Evolutionary conservation across 2,888 invertebrate genomes (phyloP), one percentile per base, ranked within the genome.

Genomic region (Crossocerus cetratus): DNA sequence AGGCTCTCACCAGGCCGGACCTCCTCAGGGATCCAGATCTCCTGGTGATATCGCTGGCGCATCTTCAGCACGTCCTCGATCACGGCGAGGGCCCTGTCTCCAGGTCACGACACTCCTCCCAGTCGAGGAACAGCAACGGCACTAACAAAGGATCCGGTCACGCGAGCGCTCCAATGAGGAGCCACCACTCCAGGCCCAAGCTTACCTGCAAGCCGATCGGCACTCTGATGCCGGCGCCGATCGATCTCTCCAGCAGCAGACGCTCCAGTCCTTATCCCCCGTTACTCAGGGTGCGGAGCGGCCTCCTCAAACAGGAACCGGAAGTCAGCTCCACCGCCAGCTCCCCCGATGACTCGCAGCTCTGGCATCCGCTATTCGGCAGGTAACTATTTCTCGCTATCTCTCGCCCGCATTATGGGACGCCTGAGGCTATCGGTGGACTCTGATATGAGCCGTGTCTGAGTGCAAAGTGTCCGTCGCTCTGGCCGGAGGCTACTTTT

Each of bases 281-380:
- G 22, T 75, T 89, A 60, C 83, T 89, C 62, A 86, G 87, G 79
- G 87, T 89, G 59, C 86, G 87, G 1, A 86, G 79, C 54, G 88
- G 88, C 49, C 77, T 89, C 14, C 80, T 88, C 32, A 89, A 89
- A 59, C 89, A 90, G 77, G 90, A 89, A 69, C 81, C 89, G 54
- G 88, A 89, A 84, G 89, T 90, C 3, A 88, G 87, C 60, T 89
- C 89, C 2, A 89, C 88, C 3, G 89, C 88, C 5, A 87, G 77
- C 32, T 85, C 86, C n/a, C 88, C 86, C 21, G 89, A 89, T 67
- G 89, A 89, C 71, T 89, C 94, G 84, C 94, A 95, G 78, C 91
- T 96, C 62, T 96, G 96, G 96, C 96, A 96, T 91, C 96, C 96
- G 65, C 92, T 96, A 60, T 96, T 96, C 90, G 95, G 96, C 93